Conservation (phyloP, 2,113 vertebrate genomes). For the Solenodon paradoxus region DNA sequence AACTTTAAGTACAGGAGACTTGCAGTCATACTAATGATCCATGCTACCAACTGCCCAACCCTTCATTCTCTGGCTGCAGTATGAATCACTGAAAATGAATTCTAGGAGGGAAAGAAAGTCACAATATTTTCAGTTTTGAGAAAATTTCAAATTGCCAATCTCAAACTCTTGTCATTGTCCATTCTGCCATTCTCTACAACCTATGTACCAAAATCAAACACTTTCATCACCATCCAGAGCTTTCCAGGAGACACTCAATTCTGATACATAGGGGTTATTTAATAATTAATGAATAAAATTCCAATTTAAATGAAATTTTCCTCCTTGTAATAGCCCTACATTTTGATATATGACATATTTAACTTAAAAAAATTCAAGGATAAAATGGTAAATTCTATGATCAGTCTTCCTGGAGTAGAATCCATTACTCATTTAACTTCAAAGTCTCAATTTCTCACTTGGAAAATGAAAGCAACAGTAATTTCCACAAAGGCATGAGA, state of each 20-base stretch:
- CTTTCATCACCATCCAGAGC: not conserved
- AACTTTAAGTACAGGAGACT: not conserved
- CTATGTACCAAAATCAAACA: no score
- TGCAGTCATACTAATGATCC: not conserved
- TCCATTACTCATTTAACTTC: not conserved
- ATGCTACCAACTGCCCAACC: fast-evolving
- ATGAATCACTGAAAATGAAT: not conserved
- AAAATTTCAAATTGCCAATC: not conserved
- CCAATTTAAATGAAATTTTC: not conserved
- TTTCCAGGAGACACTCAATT: not conserved
- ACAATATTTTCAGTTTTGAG: not conserved
- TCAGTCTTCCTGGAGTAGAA: not conserved
- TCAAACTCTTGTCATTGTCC: not conserved
- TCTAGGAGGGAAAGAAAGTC: not conserved
- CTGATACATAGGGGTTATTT: not conserved
- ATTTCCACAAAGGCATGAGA: not conserved
- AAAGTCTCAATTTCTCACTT: not conserved
- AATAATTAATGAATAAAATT: not conserved
- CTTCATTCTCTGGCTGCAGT: not conserved
- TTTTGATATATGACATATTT: not conserved
- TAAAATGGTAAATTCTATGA: not conserved
- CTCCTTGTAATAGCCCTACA: not conserved
- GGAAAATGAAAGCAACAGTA: not conserved
- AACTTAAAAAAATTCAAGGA: not conserved
- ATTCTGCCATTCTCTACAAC: not conserved